Evolutionary conservation across 2,888 invertebrate genomes (phyloP), one percentile per base, ranked within the genome.

Genomic region (Linyphia triangularis): DNA sequence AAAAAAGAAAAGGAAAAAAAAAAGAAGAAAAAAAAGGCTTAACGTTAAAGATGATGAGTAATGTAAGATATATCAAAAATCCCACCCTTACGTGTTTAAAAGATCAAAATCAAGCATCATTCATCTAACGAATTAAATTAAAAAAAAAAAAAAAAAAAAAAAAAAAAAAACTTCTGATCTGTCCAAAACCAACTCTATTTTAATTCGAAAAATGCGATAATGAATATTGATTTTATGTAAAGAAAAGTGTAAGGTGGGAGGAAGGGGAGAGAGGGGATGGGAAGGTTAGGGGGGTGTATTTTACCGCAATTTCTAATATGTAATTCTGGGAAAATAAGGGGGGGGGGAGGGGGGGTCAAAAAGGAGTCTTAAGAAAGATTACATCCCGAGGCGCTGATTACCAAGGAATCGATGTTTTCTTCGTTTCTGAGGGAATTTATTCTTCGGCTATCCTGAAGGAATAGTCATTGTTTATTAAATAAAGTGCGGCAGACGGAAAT

Each of bases 391-490:
- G 77, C 84, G 59, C 67, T 85, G 77, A 85, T 85, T 85, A 85
- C 84, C 7, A 28, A 0, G 16, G 69, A 69, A 77, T 77, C 84
- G 67, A 85, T 77, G 84, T 59, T 85, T 85, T 63, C 77, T 85
- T 78, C 73, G 59, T 78, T 85, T 77, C 70, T 57, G n/a, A 26
- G 30, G 61, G 73, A 78, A 85, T 85, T 85, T 85, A 85, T 85
- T 85, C 70, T n/a, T 30, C 40, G 57, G 70, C 61, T 69, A 61
- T 70, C 59, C 70, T 61, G 61, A 82, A 70, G 79, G 79, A 81
- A 81, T 77, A 77, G 84, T 69, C 85, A 78, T 78, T 85, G 85
- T 85, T 85, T 85, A 85, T 85, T 85, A 85, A 85, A 85, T 78
- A 85, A 85, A 78, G 78, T 70, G 77, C 75, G 24, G 59, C 33